Evolutionary conservation across 2,113 vertebrate genomes (phyloP).

Genomic region (Micronycteris hirsuta): DNA sequence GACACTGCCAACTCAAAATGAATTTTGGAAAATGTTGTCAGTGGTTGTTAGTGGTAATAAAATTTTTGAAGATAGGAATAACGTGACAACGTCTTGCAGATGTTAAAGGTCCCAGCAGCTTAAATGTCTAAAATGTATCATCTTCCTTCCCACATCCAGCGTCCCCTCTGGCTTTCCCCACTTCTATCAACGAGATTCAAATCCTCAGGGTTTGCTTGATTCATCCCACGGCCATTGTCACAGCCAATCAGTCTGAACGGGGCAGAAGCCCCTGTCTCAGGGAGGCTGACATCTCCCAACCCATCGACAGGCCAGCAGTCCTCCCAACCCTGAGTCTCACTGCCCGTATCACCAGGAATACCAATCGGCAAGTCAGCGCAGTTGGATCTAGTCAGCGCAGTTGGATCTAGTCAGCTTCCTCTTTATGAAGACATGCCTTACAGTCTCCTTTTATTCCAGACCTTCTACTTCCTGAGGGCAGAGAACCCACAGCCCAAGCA

Average conservation of each 20-base stretch:
- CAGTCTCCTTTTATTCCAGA: neutral
- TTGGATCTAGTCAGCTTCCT: neutral
- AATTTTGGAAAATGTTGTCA: neutral
- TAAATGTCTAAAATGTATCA: neutral
- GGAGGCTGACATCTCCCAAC: too few relatives aligned
- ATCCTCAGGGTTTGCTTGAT: neutral
- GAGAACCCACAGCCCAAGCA: neutral
- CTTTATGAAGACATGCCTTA: neutral
- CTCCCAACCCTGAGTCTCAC: neutral
- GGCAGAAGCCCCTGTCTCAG: neutral
- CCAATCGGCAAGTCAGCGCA: neutral
- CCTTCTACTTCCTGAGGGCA: neutral
- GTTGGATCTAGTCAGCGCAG: neutral
- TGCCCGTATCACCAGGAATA: neutral
- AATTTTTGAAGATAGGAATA: neutral
- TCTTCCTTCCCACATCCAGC: neutral
- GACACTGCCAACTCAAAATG: neutral
- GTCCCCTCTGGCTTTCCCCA: neutral
- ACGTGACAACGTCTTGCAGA: neutral
- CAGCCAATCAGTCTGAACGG: neutral
- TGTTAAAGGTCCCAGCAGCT: neutral
- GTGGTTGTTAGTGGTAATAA: neutral
- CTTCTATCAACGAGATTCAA: neutral
- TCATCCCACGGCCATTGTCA: neutral
- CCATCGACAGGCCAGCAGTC: neutral